Evolutionary conservation across 1,140 invertebrate genomes (phyloP), one percentile per base, ranked within the genome.

Genomic region (Hyphantria cunea): DNA sequence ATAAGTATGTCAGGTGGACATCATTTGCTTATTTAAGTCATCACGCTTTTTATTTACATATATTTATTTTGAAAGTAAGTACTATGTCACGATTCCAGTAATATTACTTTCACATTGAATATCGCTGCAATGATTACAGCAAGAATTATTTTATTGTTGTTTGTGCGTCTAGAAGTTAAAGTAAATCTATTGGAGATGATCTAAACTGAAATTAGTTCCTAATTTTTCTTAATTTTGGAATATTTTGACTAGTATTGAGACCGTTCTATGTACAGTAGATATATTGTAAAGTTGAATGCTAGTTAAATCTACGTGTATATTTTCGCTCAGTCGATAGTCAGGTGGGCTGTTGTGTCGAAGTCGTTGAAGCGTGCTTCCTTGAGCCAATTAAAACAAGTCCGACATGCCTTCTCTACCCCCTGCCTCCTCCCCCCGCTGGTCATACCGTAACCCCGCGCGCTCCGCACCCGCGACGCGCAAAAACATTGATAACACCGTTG

Each of bases 311-410:
- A 58, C 34, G 32, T 48, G 45, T 58, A 58, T n/a, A 48, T 58
- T 48, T 58, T 47, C 42, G 45, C 55, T 31, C 10, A 12, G 6
- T 12, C 17, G 54, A 48, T 48, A 58, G 44, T 45, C 55, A 49
- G 55, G 45, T 48, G 14, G 44, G 45, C 45, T 32, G 53, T 39
- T 45, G 41, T 39, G 51, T 39, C 14, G 32, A 12, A 68, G 63
- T 72, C 69, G 64, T 64, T 71, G 73, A 70, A 74, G 76, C 76
- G 71, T 76, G 51, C 70, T 78, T 78, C 76, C 76, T 76, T 71
- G 66, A 70, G 65, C 76, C 71, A 78, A 78, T 78, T 78, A 78
- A 75, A 74, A 74, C 68, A 44, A 70, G 72, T 75, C 66, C 64
- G 17, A 56, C 65, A 51, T 63, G 45, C 45, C 50, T 53, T 47